phyloP scores from a whole-genome alignment of 2,888 invertebrate species.

The Ypsolopha sequella region DNA sequence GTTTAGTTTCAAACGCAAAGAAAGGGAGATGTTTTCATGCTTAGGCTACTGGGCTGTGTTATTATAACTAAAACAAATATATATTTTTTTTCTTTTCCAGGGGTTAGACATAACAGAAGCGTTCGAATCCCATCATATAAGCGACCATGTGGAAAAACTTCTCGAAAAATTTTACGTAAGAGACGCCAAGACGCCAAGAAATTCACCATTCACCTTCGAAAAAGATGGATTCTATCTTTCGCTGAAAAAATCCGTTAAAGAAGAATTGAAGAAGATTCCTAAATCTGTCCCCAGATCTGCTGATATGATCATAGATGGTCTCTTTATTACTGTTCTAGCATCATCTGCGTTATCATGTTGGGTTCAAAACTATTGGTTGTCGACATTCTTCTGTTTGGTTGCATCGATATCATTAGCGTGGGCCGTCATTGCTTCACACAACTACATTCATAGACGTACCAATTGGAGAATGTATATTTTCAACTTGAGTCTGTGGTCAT shows the following conservation, averaged over 20 bases:
- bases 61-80: too few species aligned
- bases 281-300: constrained; percentile 34
- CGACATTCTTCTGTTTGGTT: constrained; percentile 38
- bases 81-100: constrained; percentile 29
- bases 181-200: constrained; percentile 73
- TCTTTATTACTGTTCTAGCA: constrained; percentile 37
- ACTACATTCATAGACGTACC: constrained; percentile 82
- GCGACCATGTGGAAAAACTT: constrained; percentile 65
- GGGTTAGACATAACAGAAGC: constrained; percentile 87
- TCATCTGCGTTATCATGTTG: constrained; percentile 29
- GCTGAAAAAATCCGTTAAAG: constrained; percentile 71
- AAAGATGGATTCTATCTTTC: constrained; percentile 81
- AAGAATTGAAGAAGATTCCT: constrained; percentile 66
- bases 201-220: constrained; percentile 80
- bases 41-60: too few species aligned
- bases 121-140: constrained; percentile 81
- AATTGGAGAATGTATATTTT: constrained; percentile 86
- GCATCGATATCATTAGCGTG: constrained; percentile 70
- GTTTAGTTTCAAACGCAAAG: too few species aligned
- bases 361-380: constrained; percentile 22
- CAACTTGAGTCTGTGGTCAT: constrained; percentile 76
- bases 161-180: constrained; percentile 74
- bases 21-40: too few species aligned
- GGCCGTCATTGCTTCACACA: constrained; percentile 74
- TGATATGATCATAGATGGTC: constrained; percentile 40